These are phyloP conservation scores for Cataglyphis rosenhaueri DNA, from an alignment of 2,888 invertebrate genomes.

Conservation along the genomic window DNA sequence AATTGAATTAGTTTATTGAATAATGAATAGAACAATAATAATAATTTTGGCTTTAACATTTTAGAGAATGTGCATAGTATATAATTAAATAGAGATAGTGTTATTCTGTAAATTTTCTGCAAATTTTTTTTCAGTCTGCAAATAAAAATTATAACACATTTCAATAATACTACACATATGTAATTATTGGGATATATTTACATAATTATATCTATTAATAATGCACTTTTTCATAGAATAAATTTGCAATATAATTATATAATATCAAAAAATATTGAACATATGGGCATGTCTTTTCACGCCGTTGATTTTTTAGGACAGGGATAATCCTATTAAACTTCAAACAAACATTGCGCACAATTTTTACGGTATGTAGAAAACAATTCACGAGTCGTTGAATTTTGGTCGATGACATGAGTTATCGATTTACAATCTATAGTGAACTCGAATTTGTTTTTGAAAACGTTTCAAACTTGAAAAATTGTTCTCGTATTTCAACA, in stretches of 20 bases:
- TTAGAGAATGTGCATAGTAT: neutral
- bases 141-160: neutral
- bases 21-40: neutral
- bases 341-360: neutral
- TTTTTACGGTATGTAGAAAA: neutral
- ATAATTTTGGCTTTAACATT: neutral
- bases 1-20: slow-evolving; percentile 2
- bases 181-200: neutral
- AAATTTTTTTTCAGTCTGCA: neutral
- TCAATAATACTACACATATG: neutral
- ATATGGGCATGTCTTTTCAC: neutral
- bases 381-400: neutral
- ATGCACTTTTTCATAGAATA: neutral
- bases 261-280: neutral
- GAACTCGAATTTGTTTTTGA: slow-evolving; percentile 6
- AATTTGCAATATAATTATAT: neutral
- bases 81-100: neutral
- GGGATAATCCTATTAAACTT: neutral
- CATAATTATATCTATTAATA: neutral
- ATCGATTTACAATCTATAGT: neutral
- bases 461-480: neutral
- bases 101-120: neutral
- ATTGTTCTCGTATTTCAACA: neutral
- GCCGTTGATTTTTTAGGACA: neutral
- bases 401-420: neutral